Percentiles rank a stretch among this genome's conserved stretches.
These are phyloP conservation scores for Drosophila nr. perissopoda DNA, from an alignment of 2,888 invertebrate genomes.

Conservation along the genomic window DNA sequence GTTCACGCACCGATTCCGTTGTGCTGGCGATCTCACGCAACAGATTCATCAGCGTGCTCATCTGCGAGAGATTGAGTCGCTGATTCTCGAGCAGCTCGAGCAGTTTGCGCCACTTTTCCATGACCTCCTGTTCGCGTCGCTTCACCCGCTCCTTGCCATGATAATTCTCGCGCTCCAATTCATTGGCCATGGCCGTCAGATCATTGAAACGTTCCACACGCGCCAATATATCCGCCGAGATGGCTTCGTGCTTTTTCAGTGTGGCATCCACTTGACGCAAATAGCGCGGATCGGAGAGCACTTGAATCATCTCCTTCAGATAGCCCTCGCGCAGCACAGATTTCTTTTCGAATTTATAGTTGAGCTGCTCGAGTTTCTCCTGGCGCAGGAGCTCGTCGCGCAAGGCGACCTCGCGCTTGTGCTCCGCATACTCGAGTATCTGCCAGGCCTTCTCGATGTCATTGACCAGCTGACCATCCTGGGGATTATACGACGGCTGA, in stretches of 20 bases:
- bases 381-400: slow-evolving; percentile 95
- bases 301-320: slow-evolving; percentile 98
- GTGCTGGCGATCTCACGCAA: slow-evolving; percentile 96
- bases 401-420: slow-evolving; percentile 95
- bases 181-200: slow-evolving; percentile 96
- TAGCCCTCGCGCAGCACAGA: slow-evolving; percentile 97
- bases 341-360: slow-evolving; percentile 98
- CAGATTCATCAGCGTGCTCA: slow-evolving; percentile 94
- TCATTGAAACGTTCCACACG: slow-evolving; percentile 97
- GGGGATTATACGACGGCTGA: slow-evolving; percentile 93
- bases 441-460: slow-evolving; percentile 99
- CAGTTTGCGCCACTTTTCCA: slow-evolving; percentile 94
- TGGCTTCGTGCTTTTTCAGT: slow-evolving; percentile 99
- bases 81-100: slow-evolving; percentile 94
- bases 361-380: slow-evolving; percentile 96
- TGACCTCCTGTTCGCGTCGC: slow-evolving; percentile 88
- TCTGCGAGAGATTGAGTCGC: slow-evolving; percentile 89
- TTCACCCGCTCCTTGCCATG: slow-evolving; percentile 93
- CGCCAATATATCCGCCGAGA: slow-evolving; percentile 97
- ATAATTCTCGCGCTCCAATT: slow-evolving; percentile 95
- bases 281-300: slow-evolving; percentile 95
- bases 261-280: slow-evolving; percentile 98
- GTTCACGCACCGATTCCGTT: slow-evolving; percentile 91
- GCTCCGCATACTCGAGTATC: slow-evolving; percentile 95
- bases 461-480: slow-evolving; percentile 95